Evolutionary conservation across 1,140 invertebrate species (phyloP).

Genomic region (Calliphora vicina): DNA sequence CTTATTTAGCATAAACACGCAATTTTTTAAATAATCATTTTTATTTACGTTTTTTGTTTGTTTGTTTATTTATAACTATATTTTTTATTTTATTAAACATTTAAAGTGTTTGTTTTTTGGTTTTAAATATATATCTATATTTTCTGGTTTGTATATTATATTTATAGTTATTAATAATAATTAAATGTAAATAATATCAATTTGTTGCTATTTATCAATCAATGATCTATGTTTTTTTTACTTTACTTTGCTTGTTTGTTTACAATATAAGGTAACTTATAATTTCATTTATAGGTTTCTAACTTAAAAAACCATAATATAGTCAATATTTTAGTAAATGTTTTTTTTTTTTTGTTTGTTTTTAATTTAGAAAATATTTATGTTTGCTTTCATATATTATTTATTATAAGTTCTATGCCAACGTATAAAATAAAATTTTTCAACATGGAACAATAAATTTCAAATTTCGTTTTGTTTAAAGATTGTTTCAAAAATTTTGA

Average conservation of each 20-base stretch:
- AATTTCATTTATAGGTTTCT: no score
- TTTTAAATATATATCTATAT: constrained; percentile 33
- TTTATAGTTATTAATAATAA: constrained; percentile 23
- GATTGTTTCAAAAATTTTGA: not conserved
- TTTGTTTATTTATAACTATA: constrained; percentile 32
- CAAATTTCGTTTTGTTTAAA: no score
- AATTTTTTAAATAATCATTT: constrained; percentile 26
- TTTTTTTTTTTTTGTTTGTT: no score
- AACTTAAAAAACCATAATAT: no score
- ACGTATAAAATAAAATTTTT: no score
- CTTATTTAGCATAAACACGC: no score
- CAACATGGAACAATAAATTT: no score
- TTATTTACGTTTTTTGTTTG: constrained; percentile 29
- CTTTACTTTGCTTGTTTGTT: constrained; percentile 14
- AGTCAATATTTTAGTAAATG: no score
- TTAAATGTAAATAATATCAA: constrained; percentile 37
- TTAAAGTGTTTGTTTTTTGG: not conserved
- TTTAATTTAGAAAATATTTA: not conserved
- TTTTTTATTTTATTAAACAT: constrained; percentile 30
- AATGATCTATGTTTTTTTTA: constrained; percentile 28
- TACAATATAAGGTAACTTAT: no score
- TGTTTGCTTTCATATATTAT: not conserved
- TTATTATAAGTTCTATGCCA: no score
- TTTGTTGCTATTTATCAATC: constrained; percentile 35
- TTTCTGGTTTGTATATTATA: not conserved